Base-by-base conservation (phyloP, 2,888 invertebrate species). In the Amphipyra berbera region DNA sequence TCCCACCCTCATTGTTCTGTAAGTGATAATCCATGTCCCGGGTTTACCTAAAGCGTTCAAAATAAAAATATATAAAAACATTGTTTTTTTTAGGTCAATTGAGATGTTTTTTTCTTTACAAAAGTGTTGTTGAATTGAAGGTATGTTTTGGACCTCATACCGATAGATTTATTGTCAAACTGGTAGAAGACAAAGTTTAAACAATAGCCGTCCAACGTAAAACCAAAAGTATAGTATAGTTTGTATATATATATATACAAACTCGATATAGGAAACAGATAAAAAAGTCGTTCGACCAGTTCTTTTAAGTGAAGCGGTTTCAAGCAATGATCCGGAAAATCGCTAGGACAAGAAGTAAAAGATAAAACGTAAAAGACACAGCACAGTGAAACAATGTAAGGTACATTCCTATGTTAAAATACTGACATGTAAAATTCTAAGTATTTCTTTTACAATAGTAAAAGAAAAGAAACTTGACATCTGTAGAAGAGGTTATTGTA, bases 21-120 rank as follows among this genome's bases (percentile, higher is more conserved):
- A 54, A 67, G 61, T 61, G 67, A 33, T 67, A 50, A 67, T 55
- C 61, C 67, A 38, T 67, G 67, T 67, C 49, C 41, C 15, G 15
- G n/a, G 15, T 15, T 50, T 13, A 15, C n/a, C 13, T 27, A 54
- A 54, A 66, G 37, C 33, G 49, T 14, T 21, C 15, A 12, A 33
- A 41, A 67, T 49, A 50, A 54, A 61, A 54, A 53, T 60, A 30
- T 35, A 44, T 13, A 47, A 41, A 50, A 44, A 65, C 42, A 44
- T 64, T 50, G 14, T 65, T 14, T 35, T 40, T 60, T 64, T 53
- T 58, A 30, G 65, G 60, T 42, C 52, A 53, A 9, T 9, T 21
- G 46, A 13, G 48, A 7, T n/a, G 12, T 35, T 37, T 14, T 33
- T 37, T 7, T 30, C 6, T 30, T 30, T 30, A 30, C 6, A 30